A percentile compares a stretch with the other conserved stretches of the same genome.
phyloP scores from a whole-genome alignment of 2,888 invertebrate species.

The Pharmacophagus antenor region DNA sequence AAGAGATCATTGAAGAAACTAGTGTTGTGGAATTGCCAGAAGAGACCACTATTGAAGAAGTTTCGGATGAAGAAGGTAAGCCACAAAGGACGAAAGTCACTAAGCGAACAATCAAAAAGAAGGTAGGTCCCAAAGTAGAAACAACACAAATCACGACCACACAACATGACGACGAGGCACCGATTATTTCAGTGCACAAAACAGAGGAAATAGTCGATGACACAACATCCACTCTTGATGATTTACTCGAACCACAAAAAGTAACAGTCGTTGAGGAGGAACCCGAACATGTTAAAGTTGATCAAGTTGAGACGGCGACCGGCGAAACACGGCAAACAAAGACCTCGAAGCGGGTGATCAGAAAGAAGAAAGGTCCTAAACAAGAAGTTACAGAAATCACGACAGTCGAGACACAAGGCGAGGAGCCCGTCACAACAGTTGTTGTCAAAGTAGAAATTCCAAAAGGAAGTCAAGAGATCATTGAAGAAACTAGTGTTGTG shows the following conservation, averaged over 20 bases:
- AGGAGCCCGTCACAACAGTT: constrained; percentile 39
- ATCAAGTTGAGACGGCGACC: constrained; percentile 22
- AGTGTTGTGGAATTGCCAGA: constrained; percentile 8
- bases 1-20: constrained; percentile 36
- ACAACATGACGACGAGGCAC: constrained; percentile 35
- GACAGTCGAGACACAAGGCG: constrained; percentile 36
- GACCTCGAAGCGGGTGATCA: constrained; percentile 28
- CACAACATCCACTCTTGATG: constrained; percentile 24
- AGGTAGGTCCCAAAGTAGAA: constrained; percentile 41
- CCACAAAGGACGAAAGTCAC: constrained; percentile 35
- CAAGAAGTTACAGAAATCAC: constrained; percentile 39
- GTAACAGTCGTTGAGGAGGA: constrained; percentile 28
- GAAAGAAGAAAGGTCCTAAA: constrained; percentile 40
- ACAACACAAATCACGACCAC: constrained; percentile 39
- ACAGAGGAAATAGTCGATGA: constrained; percentile 41
- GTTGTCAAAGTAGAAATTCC: constrained; percentile 36
- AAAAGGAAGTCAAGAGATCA: constrained; percentile 17
- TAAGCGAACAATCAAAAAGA: constrained; percentile 25
- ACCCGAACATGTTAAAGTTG: constrained; percentile 34
- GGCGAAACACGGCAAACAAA: constrained; percentile 35
- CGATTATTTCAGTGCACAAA: constrained; percentile 39
- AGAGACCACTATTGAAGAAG: constrained; percentile 9
- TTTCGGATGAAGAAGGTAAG: constrained; percentile 36
- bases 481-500: constrained; percentile 37
- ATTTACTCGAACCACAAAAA: constrained; percentile 26